Conservation (phyloP, 64 coral and sea anemone species). For the Actinia equina region DNA sequence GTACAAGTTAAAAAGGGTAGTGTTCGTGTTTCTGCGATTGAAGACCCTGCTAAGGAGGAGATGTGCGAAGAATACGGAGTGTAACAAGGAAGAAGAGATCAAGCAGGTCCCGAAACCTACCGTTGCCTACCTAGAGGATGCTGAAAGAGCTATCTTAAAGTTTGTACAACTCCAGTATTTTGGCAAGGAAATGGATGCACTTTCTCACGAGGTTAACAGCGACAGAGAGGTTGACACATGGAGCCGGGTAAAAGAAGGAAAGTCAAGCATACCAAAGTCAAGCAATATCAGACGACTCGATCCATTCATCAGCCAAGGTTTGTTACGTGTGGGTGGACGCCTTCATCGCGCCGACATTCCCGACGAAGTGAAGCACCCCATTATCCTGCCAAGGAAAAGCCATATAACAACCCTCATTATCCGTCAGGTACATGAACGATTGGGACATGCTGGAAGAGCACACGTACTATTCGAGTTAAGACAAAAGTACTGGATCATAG, state of each 20-base stretch:
- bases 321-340: constrained; percentile 2
- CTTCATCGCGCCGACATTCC: not conserved
- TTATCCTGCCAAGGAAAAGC: constrained; percentile 2
- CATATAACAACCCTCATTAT: constrained; percentile 5
- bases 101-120: not conserved
- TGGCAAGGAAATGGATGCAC: not conserved
- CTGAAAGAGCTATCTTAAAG: not conserved
- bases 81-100: too few species aligned
- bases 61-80: not conserved
- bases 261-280: not conserved
- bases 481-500: not conserved
- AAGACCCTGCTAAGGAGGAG: not conserved
- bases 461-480: not conserved
- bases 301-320: constrained; percentile 6
- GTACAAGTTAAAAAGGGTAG: constrained; percentile 28
- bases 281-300: constrained; percentile 9
- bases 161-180: not conserved
- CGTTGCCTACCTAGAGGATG: not conserved
- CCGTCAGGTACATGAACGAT: not conserved
- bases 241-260: not conserved
- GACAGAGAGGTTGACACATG: not conserved
- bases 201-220: too few species aligned
- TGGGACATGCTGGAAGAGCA: not conserved
- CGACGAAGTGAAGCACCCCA: not conserved
- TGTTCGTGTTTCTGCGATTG: constrained; percentile 12